These are phyloP conservation scores for Colletes collaris DNA, from an alignment of 2,888 invertebrate genomes.

Conservation along the genomic window DNA sequence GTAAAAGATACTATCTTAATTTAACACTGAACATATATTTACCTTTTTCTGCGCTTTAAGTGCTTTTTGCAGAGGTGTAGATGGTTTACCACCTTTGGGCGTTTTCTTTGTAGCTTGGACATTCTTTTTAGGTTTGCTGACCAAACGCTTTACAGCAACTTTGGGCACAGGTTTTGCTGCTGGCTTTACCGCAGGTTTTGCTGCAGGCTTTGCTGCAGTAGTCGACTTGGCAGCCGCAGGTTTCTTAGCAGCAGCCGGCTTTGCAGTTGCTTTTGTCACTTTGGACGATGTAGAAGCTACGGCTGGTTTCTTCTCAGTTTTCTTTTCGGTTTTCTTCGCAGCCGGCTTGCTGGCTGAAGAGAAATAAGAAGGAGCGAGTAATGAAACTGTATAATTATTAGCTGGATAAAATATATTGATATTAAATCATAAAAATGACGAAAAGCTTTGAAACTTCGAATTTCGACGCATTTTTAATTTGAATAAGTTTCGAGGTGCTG, in stretches of 20 bases:
- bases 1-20: too few species aligned
- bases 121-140: constrained; percentile 84
- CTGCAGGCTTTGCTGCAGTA: constrained; percentile 79
- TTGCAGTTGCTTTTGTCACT: constrained; percentile 59
- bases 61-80: constrained; percentile 89
- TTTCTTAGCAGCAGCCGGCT: too few species aligned
- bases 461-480: too few species aligned
- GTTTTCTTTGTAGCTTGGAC: constrained; percentile 83
- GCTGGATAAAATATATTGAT: background rate
- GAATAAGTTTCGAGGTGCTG: too few species aligned
- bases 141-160: constrained; percentile 77
- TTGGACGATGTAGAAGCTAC: constrained; percentile 80
- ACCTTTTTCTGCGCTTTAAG: constrained; percentile 94
- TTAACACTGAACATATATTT: constrained; percentile 50
- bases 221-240: constrained; percentile 81
- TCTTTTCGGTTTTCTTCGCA: constrained; percentile 83
- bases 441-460: too few species aligned
- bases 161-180: constrained; percentile 72
- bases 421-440: too few species aligned
- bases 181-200: constrained; percentile 79
- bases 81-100: constrained; percentile 82
- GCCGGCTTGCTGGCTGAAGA: constrained; percentile 77
- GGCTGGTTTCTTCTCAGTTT: constrained; percentile 85
- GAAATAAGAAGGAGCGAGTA: background rate
- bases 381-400: background rate